Evolutionary conservation across 2,113 vertebrate species (phyloP).

Genomic region (Phalacrocorax aristotelis): DNA sequence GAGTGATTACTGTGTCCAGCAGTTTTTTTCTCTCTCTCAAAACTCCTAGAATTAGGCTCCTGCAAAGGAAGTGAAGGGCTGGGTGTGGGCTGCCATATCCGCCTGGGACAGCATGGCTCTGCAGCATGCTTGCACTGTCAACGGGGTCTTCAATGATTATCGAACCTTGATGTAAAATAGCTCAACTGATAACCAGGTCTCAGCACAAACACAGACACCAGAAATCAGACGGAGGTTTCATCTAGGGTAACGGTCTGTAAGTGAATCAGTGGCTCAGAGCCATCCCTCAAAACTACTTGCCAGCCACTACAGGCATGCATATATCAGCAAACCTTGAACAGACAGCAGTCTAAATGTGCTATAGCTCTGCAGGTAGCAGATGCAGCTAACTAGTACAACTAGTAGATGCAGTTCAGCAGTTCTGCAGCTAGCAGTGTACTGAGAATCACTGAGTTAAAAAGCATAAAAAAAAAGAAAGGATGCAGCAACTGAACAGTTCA

Average conservation of each 20-base stretch:
- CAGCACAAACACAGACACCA: background rate
- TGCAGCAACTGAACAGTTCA: background rate
- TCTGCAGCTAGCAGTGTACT: background rate
- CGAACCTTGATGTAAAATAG: background rate
- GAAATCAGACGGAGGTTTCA: background rate
- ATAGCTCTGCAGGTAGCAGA: background rate
- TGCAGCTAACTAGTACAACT: background rate
- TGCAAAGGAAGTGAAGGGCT: background rate
- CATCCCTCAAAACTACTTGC: background rate
- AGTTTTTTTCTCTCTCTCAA: background rate
- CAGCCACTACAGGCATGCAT: background rate
- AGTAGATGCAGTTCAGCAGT: background rate
- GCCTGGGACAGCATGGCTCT: background rate
- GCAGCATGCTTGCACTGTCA: background rate
- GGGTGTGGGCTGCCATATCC: background rate
- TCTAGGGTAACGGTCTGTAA: background rate
- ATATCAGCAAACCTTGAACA: background rate
- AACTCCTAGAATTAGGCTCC: background rate
- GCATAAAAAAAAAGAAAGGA: background rate
- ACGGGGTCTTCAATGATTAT: background rate
- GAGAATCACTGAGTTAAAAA: background rate
- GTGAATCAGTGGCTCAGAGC: background rate
- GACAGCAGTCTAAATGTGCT: background rate
- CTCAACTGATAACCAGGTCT: background rate
- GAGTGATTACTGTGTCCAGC: background rate